Evolutionary conservation across 2,888 invertebrate genomes (phyloP).

Genomic region (Pristionchus maxplancki): DNA sequence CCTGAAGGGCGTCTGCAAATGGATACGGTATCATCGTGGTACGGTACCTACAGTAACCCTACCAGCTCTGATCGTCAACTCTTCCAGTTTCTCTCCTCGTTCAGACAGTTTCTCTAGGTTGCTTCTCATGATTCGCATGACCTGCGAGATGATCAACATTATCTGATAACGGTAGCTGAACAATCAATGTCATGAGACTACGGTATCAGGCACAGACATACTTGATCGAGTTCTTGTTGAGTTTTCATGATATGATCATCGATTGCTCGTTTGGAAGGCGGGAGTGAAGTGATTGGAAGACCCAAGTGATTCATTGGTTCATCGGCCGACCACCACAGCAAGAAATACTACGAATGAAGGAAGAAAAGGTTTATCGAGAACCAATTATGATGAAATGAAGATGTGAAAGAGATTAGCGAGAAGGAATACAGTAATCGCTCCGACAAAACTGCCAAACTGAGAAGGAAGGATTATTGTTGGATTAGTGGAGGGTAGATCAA

Average conservation of each 20-base stretch:
- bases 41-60: not conserved
- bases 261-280: conserved; percentile 25
- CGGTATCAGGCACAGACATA: not conserved
- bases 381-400: conserved; percentile 44
- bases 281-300: conserved; percentile 37
- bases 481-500: not conserved
- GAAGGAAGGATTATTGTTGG: not conserved
- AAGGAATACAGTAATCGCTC: conserved; percentile 43
- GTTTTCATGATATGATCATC: conserved; percentile 44
- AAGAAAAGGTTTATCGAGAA: conserved; percentile 29
- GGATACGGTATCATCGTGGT: not conserved
- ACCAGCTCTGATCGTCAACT: conserved; percentile 37
- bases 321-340: conserved; percentile 3
- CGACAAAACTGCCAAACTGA: conserved; percentile 49
- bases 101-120: conserved; percentile 44
- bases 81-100: conserved; percentile 50
- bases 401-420: conserved; percentile 46
- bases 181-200: too few relatives aligned
- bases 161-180: not conserved
- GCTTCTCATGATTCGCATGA: conserved; percentile 45
- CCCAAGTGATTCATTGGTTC: conserved; percentile 47
- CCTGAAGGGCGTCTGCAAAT: conserved; percentile 49
- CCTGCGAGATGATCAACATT: conserved; percentile 12
- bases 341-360: conserved; percentile 13
- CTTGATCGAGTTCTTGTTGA: conserved; percentile 47